Evolutionary conservation across 2,888 invertebrate species (phyloP).

Genomic region (Orthosia incerta): DNA sequence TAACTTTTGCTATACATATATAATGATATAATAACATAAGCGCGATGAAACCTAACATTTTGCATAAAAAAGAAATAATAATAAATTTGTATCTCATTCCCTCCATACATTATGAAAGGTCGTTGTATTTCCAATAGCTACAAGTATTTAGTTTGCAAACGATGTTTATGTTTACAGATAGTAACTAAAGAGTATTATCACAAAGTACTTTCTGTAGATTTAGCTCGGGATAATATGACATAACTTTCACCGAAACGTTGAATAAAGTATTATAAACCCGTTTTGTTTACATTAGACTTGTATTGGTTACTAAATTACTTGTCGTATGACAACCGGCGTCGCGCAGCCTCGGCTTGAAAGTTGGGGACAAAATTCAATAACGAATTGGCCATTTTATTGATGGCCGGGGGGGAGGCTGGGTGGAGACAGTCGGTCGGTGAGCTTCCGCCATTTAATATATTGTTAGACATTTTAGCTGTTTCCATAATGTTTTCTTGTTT

Average conservation of each 20-base stretch:
- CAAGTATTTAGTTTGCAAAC: slow-evolving; percentile 73
- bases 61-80: slow-evolving; percentile 80
- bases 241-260: slow-evolving; percentile 86
- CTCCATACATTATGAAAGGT: slow-evolving; percentile 78
- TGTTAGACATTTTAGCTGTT: slow-evolving; percentile 74
- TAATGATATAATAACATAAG: slow-evolving; percentile 80
- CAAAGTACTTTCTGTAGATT: slow-evolving; percentile 80
- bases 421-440: slow-evolving; percentile 87
- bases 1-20: slow-evolving; percentile 83
- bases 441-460: slow-evolving; percentile 88
- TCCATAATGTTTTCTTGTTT: slow-evolving; percentile 80
- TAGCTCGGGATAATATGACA: slow-evolving; percentile 86
- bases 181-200: slow-evolving; percentile 74
- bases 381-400: slow-evolving; percentile 92
- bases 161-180: slow-evolving; percentile 80
- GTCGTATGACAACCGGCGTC: slow-evolving; percentile 88
- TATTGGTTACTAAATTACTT: slow-evolving; percentile 84
- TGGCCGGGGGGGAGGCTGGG: slow-evolving; percentile 90
- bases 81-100: slow-evolving; percentile 82
- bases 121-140: slow-evolving; percentile 78
- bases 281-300: slow-evolving; percentile 86
- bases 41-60: slow-evolving; percentile 85
- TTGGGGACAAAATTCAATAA: slow-evolving; percentile 90
- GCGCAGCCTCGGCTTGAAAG: slow-evolving; percentile 87
- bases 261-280: slow-evolving; percentile 78